Conservation (phyloP, 2,797 vertebrate genomes). For the Acipenser transmontanus region DNA sequence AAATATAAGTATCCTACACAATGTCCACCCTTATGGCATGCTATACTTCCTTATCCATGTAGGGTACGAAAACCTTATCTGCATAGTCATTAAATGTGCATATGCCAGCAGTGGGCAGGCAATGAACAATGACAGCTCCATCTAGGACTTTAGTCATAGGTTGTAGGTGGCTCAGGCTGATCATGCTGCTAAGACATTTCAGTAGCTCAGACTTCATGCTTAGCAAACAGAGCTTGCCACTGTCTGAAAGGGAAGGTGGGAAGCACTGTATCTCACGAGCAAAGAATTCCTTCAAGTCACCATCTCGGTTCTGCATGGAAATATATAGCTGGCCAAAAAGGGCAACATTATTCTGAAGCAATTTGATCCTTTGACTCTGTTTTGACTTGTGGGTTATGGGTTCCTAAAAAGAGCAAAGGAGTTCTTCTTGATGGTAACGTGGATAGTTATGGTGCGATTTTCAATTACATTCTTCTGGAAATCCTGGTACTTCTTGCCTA, state of each 20-base stretch:
- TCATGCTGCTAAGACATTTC: neutral
- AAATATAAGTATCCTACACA: no score
- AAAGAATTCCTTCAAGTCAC: constrained; percentile 2
- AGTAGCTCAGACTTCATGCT: constrained; percentile 1
- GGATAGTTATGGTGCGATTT: neutral
- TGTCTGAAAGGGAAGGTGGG: constrained; percentile 3
- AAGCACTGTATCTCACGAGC: constrained; percentile 3
- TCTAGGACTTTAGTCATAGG: neutral
- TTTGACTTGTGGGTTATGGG: neutral
- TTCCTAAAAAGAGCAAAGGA: neutral
- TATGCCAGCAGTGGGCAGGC: neutral
- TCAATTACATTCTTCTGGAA: neutral
- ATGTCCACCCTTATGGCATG: no score
- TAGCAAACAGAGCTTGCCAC: constrained; percentile 1
- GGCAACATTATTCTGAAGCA: constrained; percentile 1
- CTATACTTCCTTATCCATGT: no score
- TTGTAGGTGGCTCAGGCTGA: neutral
- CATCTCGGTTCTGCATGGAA: constrained; percentile 2
- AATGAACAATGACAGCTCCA: constrained; percentile 1
- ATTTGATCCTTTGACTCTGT: neutral
- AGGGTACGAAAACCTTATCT: neutral
- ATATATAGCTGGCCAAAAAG: constrained; percentile 8
- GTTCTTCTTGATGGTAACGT: neutral
- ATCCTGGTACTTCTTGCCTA: neutral
- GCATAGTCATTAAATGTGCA: neutral